These are phyloP conservation scores for Didymodactylos carnosus DNA, from an alignment of 2,888 invertebrate species.

Conservation along the genomic window DNA sequence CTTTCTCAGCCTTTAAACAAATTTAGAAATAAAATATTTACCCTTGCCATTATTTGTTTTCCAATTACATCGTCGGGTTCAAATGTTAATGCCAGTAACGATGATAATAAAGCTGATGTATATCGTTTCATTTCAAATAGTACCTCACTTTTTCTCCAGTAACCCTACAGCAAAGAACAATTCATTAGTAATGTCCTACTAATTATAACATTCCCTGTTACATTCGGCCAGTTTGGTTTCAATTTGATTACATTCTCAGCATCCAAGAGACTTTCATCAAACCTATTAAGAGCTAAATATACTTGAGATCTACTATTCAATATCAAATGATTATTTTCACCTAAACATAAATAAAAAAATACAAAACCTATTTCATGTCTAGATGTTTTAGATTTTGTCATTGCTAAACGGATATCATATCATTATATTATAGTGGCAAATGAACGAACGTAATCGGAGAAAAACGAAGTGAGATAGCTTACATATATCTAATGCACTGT, in stretches of 20 bases:
- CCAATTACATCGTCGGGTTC: not conserved
- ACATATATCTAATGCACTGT: not conserved
- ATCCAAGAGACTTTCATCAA: not conserved
- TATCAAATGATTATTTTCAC: not conserved
- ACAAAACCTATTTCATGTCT: no score
- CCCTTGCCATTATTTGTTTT: not conserved
- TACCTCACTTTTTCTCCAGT: not conserved
- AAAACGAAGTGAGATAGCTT: not conserved
- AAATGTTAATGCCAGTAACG: not conserved
- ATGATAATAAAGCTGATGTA: not conserved
- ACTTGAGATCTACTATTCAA: not conserved
- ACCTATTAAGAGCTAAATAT: not conserved
- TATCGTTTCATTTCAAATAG: not conserved
- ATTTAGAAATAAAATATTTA: not conserved
- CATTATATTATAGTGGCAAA: no score
- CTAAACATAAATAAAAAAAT: not conserved
- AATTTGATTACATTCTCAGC: not conserved
- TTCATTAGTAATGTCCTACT: not conserved
- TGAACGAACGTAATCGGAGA: no score
- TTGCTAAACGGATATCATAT: no score
- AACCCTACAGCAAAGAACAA: not conserved
- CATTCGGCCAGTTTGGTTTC: not conserved
- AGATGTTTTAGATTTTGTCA: no score
- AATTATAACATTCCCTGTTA: not conserved
- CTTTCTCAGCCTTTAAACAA: no score